These are phyloP conservation scores for Apteryx owenii DNA, from an alignment of 2,113 vertebrate species.

Conservation along the genomic window DNA sequence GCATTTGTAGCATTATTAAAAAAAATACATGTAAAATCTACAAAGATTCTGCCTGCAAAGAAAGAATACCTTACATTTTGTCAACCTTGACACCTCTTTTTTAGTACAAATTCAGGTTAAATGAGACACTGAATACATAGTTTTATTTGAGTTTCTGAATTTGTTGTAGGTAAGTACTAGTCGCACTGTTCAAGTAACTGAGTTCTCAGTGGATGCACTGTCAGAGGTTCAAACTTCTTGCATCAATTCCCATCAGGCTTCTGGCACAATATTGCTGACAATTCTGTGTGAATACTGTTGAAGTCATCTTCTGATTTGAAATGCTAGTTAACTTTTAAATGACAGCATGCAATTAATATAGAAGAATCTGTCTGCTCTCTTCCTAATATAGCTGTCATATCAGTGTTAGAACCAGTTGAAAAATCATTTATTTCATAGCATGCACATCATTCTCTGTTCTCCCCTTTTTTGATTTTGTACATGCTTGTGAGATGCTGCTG, in stretches of 20 bases:
- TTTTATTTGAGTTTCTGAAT: not conserved
- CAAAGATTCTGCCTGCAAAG: not conserved
- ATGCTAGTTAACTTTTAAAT: not conserved
- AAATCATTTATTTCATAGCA: not conserved
- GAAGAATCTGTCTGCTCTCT: not conserved
- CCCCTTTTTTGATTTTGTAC: not conserved
- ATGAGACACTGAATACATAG: not conserved
- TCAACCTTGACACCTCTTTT: not conserved
- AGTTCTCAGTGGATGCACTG: not conserved
- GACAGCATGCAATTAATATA: not conserved
- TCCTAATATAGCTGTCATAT: not conserved
- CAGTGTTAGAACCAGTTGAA: not conserved
- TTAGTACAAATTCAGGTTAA: not conserved
- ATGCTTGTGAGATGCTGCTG: not conserved
- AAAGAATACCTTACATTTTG: not conserved
- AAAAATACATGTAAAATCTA: not conserved
- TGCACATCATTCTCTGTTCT: not conserved
- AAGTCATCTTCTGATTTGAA: constrained; percentile 14
- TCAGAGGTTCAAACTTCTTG: not conserved
- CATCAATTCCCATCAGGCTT: not conserved
- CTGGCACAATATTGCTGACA: not conserved
- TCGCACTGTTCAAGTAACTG: not conserved
- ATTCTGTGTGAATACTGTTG: not conserved
- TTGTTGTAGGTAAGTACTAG: not conserved
- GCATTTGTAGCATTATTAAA: not conserved